Base-by-base conservation (phyloP, 2,888 invertebrate genomes). In the Smittia aterrima region DNA sequence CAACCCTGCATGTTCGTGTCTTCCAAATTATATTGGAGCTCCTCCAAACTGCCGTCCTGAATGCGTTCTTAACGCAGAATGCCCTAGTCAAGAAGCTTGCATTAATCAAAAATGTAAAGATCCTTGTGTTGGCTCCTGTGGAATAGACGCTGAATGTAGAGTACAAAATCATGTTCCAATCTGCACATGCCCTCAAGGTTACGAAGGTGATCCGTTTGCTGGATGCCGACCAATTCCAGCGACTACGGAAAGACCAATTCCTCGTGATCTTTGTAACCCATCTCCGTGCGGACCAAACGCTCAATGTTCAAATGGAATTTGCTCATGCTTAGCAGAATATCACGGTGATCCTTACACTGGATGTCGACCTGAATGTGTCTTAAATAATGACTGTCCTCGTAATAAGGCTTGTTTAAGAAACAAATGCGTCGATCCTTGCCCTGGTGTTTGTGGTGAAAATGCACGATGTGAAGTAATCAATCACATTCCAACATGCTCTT, bases 71-170 rank as follows among this genome's bases (percentile, higher is more conserved):
- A 92, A 89, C 79, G 89, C 91, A 0, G 93, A 93, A 81, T 93
- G 93, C 79, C 88, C 90, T 66, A 90, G 90, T 75, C 88, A 89
- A 70, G 84, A 89, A 75, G 92, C 92, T 9, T 92, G 93, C 78
- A 88, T 92, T 47, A 89, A 90, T 79, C 89, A 90, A 79, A 91
- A 88, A 82, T 94, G 94, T 81, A 86, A 87, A 79, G 91, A 93
- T 83, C 93, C 93, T 25, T 94, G 93, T 77, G 88, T 90, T 13
- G 92, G 92, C 9, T 92, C 92, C 0, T 93, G 93, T 78, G 93
- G 93, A 16, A 85, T 90, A 16, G 90, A 92, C 79, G 91, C 92
- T 3, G 87, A 88, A 77, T 93, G 93, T 78, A 89, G 90, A 77
- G 90, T 93, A 6, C 81, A 90, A 25, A 92, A 92, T 80, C 93